Base-by-base conservation (phyloP, 2,113 vertebrate genomes). In the Oxyura jamaicensis region DNA sequence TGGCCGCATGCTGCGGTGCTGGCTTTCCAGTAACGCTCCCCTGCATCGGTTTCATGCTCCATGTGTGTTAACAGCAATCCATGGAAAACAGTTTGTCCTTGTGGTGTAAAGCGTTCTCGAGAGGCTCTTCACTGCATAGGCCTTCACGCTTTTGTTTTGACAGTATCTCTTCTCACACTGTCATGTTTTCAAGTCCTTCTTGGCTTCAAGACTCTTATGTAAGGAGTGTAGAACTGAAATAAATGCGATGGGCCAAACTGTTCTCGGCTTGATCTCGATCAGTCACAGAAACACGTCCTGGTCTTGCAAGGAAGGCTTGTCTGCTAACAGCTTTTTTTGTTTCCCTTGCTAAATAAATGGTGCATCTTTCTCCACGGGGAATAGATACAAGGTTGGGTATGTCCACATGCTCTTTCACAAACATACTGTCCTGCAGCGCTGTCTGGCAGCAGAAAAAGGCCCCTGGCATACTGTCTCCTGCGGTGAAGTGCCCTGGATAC, bases 111-210 rank as follows among this genome's bases (percentile, higher is more conserved):
- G 46, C 15, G 1, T 87, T 72, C 90, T 80, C 2, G 3, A 87
- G 82, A 95, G 91, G 84, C 90, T 94, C 75, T 93, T 90, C 82
- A 80, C 55, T 0, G 0, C 86, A n/a, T 3, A 95, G 77, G 58
- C 29, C 91, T 85, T 96, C 77, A 13, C 2, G 11, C 62, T 77
- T 92, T 33, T 80, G 71, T 94, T 96, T 92, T 92, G 83, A 95
- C 88, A 93, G 19, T 59, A 48, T 91, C 65, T 94, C 74, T 95
- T 92, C 94, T 95, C 81, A 68, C 50, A 25, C 81, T 85, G 91
- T 84, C 87, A 39, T 69, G 41, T 91, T 95, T 75, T 94, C 53
- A 55, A 91, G 75, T 62, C 67, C 81, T 93, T 92, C 76, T 91
- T 0, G 1, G 2, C 94, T 91, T 91, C 79, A 80, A 83, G 75